phyloP scores from a whole-genome alignment of 2,797 vertebrate genomes.

The Sebastes hopkinsi region DNA sequence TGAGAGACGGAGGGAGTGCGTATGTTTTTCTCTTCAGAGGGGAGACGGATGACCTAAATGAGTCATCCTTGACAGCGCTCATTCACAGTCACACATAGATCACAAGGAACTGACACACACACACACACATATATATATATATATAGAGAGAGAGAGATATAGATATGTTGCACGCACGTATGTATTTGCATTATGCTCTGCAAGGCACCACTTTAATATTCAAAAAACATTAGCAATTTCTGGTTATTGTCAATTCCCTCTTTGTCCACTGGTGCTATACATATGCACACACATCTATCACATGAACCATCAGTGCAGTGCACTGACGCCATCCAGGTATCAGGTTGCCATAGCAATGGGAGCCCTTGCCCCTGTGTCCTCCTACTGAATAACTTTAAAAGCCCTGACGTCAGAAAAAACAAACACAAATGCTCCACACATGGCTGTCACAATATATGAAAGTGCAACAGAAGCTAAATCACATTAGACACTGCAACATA shows the following conservation, averaged over 20 bases:
- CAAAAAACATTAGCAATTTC: not conserved
- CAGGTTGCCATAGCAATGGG: conserved; percentile 65
- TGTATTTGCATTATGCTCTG: not conserved
- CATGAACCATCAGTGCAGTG: not conserved
- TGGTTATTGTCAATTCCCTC: not conserved
- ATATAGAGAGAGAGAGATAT: accelerated
- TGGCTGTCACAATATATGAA: conserved; percentile 5
- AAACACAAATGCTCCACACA: conserved; percentile 20
- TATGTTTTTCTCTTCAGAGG: conserved; percentile 28
- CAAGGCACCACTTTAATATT: conserved; percentile 14
- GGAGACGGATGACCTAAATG: conserved; percentile 59
- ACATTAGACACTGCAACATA: not conserved
- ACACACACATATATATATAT: not conserved
- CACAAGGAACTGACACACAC: conserved; percentile 6
- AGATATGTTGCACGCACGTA: not conserved
- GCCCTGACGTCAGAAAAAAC: conserved; percentile 30
- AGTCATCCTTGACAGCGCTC: conserved; percentile 55
- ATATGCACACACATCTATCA: not conserved
- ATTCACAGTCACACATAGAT: conserved; percentile 40
- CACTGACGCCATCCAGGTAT: conserved; percentile 46
- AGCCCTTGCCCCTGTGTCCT: conserved; percentile 37
- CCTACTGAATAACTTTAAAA: conserved; percentile 39
- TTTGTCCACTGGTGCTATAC: not conserved
- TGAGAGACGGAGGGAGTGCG: not conserved
- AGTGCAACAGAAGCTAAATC: not conserved